Conservation (phyloP, 2,888 invertebrate species). For the Troilus luridus region DNA sequence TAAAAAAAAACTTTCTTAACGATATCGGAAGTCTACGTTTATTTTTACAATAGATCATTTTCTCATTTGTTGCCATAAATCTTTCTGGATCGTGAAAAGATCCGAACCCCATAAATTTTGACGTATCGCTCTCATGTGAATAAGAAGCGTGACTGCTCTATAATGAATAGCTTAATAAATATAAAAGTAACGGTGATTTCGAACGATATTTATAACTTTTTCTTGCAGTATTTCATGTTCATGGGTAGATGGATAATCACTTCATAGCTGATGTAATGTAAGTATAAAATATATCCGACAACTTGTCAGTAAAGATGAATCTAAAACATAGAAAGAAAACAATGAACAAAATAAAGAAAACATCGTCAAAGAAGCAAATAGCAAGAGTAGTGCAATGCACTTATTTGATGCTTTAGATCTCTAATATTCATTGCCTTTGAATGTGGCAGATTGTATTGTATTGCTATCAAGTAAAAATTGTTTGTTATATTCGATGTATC, state of each 20-base stretch:
- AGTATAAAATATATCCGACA: not conserved
- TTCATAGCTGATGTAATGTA: not conserved
- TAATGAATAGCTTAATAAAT: conserved; percentile 31
- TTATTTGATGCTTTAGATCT: too few species aligned
- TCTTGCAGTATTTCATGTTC: not conserved
- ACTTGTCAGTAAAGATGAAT: not conserved
- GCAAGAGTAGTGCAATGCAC: too few species aligned
- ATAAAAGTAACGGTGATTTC: conserved; percentile 4
- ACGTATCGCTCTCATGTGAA: not conserved
- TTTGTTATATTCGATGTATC: too few species aligned
- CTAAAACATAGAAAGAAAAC: not conserved
- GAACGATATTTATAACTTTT: not conserved
- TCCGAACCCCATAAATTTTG: conserved; percentile 29
- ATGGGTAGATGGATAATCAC: not conserved
- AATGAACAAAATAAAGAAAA: too few species aligned
- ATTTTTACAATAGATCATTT: not conserved
- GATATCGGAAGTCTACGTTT: not conserved
- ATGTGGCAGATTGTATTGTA: too few species aligned
- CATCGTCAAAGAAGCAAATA: too few species aligned
- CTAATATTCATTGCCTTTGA: too few species aligned
- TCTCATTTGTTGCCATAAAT: not conserved
- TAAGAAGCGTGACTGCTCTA: conserved; percentile 21
- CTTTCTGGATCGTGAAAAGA: not conserved
- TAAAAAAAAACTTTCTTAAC: not conserved
- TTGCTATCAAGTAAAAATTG: too few species aligned